These are phyloP conservation scores for Strigamia crassipes DNA, from an alignment of 2,888 invertebrate species.

Conservation along the genomic window DNA sequence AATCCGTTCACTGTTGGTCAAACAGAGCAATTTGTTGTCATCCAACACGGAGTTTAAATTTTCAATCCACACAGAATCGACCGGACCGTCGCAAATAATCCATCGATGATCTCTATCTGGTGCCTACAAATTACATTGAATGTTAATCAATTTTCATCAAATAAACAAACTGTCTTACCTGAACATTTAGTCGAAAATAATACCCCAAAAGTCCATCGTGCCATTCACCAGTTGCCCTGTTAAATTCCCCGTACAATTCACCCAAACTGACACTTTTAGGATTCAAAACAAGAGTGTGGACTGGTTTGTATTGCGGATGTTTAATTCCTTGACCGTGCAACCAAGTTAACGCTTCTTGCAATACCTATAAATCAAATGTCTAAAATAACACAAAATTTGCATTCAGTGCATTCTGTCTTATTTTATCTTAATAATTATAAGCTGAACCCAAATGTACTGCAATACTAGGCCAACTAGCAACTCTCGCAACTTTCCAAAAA, in stretches of 20 bases:
- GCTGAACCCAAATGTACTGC: no score
- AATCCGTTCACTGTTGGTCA: constrained; percentile 88
- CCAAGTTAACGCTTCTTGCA: constrained; percentile 71
- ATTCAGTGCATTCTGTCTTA: no score
- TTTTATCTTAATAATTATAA: no score
- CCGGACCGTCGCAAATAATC: constrained; percentile 87
- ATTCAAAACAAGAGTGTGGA: constrained; percentile 79
- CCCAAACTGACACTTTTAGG: constrained; percentile 87
- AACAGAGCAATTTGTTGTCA: constrained; percentile 90
- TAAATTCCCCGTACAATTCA: constrained; percentile 85
- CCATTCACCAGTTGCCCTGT: constrained; percentile 85
- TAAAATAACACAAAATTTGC: neutral
- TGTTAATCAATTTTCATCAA: neutral
- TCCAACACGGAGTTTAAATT: constrained; percentile 91
- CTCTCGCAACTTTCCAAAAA: no score
- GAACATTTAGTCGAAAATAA: constrained; percentile 67
- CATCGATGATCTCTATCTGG: constrained; percentile 72
- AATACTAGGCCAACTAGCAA: no score
- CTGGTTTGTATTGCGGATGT: constrained; percentile 71
- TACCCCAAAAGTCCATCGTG: constrained; percentile 82
- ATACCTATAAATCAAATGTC: constrained; percentile 64
- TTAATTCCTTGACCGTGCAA: constrained; percentile 67
- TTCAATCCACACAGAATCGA: constrained; percentile 93
- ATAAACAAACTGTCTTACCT: constrained; percentile 58
- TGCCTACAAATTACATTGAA: neutral